phyloP scores from a whole-genome alignment of 2,888 invertebrate genomes.

The Macrophya annulata region DNA sequence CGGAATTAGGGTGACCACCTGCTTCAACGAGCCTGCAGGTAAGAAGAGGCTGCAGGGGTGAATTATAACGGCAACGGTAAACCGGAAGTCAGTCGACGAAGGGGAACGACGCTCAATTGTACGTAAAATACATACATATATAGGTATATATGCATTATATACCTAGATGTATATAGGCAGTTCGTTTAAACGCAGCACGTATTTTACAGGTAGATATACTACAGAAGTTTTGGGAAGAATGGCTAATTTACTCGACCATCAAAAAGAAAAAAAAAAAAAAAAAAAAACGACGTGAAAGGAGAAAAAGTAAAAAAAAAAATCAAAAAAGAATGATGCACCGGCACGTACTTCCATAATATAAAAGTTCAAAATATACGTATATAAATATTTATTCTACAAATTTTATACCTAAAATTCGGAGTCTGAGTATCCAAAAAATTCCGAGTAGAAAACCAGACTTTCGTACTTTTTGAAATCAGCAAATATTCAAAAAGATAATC shows the following conservation, averaged over 20 bases:
- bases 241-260: conserved; percentile 22
- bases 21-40: conserved; percentile 17
- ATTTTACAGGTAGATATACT: conserved; percentile 13
- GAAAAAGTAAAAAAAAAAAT: too few relatives aligned
- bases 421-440: too few relatives aligned
- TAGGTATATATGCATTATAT: neutral
- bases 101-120: conserved; percentile 35
- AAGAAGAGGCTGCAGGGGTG: conserved; percentile 7
- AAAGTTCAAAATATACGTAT: neutral
- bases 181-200: conserved; percentile 27
- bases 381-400: neutral
- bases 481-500: too few relatives aligned
- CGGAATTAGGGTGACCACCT: conserved; percentile 26
- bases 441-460: too few relatives aligned
- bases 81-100: conserved; percentile 39
- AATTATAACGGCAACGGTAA: conserved; percentile 29
- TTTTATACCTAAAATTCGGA: neutral
- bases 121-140: neutral
- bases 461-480: too few relatives aligned
- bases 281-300: too few relatives aligned
- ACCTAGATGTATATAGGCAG: neutral
- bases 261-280: neutral
- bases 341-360: neutral
- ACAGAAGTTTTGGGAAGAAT: neutral
- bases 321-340: neutral